These are phyloP conservation scores for Cephus pygmeus DNA, from an alignment of 2,888 invertebrate genomes.

Conservation along the genomic window DNA sequence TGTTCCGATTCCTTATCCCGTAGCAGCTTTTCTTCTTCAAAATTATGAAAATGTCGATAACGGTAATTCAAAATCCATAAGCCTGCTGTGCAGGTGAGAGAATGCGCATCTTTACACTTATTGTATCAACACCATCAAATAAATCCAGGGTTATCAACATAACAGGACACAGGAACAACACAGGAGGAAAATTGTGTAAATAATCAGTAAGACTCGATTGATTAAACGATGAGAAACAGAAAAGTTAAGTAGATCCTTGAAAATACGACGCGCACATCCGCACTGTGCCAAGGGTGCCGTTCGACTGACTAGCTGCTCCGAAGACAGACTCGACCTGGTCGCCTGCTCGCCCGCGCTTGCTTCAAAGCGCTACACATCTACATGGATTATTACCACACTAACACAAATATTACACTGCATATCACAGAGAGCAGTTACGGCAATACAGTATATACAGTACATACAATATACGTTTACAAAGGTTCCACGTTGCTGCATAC, in stretches of 20 bases:
- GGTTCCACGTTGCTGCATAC: background rate
- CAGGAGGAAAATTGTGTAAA: background rate
- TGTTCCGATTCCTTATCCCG: background rate
- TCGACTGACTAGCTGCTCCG: constrained; percentile 40
- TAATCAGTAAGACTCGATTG: background rate
- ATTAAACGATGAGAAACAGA: background rate
- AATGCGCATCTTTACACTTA: background rate
- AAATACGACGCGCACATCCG: constrained; percentile 8
- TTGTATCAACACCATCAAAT: background rate
- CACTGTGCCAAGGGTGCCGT: constrained; percentile 30
- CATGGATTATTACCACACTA: background rate
- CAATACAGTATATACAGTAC: background rate
- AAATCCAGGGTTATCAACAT: background rate
- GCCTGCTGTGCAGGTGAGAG: background rate
- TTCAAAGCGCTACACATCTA: constrained; percentile 15
- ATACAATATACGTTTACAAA: background rate
- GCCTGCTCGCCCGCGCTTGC: constrained; percentile 34
- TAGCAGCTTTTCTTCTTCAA: background rate
- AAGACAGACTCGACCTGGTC: constrained; percentile 26
- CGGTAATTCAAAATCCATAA: background rate
- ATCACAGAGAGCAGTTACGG: background rate
- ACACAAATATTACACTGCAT: background rate
- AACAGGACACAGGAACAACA: background rate
- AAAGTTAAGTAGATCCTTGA: background rate
- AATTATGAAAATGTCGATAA: background rate